Evolutionary conservation across 1,140 invertebrate genomes (phyloP), one percentile per base, ranked within the genome.

Genomic region (Drosophila subobscura): DNA sequence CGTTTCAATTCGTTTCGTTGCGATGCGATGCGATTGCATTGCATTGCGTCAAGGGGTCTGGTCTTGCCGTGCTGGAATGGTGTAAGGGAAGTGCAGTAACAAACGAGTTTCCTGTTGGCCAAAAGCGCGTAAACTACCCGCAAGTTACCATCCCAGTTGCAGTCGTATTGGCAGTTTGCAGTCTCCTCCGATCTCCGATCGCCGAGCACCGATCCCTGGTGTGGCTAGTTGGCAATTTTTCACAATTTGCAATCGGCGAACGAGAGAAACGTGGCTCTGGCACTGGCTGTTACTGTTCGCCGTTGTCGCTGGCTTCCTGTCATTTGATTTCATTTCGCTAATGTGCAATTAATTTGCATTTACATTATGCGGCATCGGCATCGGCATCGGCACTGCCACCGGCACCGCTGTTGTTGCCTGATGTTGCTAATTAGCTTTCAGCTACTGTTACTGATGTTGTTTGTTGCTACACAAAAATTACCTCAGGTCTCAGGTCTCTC

Each of bases 331-430:
- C 37, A 66, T 66, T 74, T 63, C 54, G 51, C 63, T 83, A 77
- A 81, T 81, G 68, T 73, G 78, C 55, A 52, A 71, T 72, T 65
- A 44, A 80, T 81, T 74, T 83, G 73, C 53, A 73, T 83, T 81
- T 65, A 41, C 63, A 72, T 68, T 77, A 77, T 74, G 68, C 45
- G 33, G 64, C 58, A 61, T 44, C 73, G 50, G 47, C 58, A 61
- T 44, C 73, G 50, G 47, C 16, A 20, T 1, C 1, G 16, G 16
- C 16, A 20, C 16, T 20, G 16, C 0, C 16, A 20, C 16, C 16
- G 16, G 16, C 16, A 20, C 16, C 16, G 16, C 1, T 20, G 16
- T 20, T 20, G 16, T 27, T 33, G 8, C 10, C 58, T 70, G 76
- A 44, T 51, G 23, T 6, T n/a, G n/a, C 42, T 79, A 79, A 79